A percentile compares a stretch with the other conserved stretches of the same genome.
phyloP scores from a whole-genome alignment of 2,797 vertebrate species.

The Danio albolineatus region DNA sequence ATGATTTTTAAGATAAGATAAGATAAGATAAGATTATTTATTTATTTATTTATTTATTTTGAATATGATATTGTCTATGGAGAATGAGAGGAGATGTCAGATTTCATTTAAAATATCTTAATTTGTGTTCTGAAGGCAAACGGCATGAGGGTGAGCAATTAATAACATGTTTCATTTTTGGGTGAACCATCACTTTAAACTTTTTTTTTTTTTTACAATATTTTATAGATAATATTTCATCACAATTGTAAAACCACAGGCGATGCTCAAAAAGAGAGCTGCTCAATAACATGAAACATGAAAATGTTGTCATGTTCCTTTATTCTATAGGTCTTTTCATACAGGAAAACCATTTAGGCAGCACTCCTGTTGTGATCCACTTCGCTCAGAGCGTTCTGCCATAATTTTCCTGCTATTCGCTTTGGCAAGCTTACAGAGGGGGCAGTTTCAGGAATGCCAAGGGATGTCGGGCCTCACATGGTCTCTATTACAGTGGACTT shows the following conservation, averaged over 20 bases:
- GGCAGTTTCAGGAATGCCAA: slow-evolving; percentile 43
- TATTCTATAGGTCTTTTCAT: slow-evolving; percentile 17
- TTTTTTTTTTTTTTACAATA: background rate
- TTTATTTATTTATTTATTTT: too few species aligned
- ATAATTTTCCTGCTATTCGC: background rate
- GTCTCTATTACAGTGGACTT: slow-evolving; percentile 64
- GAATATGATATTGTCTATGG: too few species aligned
- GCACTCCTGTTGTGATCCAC: slow-evolving; percentile 31
- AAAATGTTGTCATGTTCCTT: slow-evolving; percentile 23
- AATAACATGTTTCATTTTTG: too few species aligned
- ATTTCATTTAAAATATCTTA: too few species aligned
- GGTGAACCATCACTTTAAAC: background rate
- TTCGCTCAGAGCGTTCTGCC: slow-evolving; percentile 30
- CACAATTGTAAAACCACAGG: background rate
- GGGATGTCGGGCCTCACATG: slow-evolving; percentile 57
- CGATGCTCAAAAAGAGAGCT: background rate
- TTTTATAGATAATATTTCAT: background rate
- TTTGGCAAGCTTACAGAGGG: slow-evolving; percentile 41
- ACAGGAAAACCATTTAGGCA: slow-evolving; percentile 33
- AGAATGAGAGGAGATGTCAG: too few species aligned
- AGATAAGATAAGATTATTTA: too few species aligned
- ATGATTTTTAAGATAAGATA: too few species aligned
- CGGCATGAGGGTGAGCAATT: too few species aligned
- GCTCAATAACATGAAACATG: background rate
- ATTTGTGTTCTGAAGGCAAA: too few species aligned